Conservation (phyloP, 2,797 vertebrate species). For the Pogonophryne albipinna region DNA sequence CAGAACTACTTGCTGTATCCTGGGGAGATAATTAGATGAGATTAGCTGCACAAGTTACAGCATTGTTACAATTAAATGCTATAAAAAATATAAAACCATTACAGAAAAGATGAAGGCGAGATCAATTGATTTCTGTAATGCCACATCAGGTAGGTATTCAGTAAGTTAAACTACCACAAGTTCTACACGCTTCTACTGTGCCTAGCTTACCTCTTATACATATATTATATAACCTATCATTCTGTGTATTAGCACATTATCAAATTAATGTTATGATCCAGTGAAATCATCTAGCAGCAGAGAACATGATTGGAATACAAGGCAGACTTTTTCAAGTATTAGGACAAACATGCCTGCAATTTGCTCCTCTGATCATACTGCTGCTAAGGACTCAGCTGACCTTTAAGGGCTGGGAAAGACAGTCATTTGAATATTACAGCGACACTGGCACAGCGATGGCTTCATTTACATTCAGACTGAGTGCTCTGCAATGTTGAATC, state of each 20-base stretch:
- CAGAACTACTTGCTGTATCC: constrained; percentile 17
- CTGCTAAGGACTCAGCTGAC: constrained; percentile 58
- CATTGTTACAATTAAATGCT: neutral
- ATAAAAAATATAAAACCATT: constrained; percentile 18
- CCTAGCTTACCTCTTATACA: constrained; percentile 18
- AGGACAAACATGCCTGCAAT: constrained; percentile 57
- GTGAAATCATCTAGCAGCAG: constrained; percentile 12
- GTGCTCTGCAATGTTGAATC: constrained; percentile 51
- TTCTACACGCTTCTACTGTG: constrained; percentile 7
- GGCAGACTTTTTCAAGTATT: constrained; percentile 40
- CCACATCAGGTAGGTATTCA: constrained; percentile 1
- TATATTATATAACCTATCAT: neutral
- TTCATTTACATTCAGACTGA: constrained; percentile 66
- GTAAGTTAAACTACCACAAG: constrained; percentile 6
- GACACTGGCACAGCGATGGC: constrained; percentile 21
- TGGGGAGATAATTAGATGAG: constrained; percentile 32
- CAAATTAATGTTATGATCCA: constrained; percentile 41
- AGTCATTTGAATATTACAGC: constrained; percentile 57
- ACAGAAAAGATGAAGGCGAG: neutral
- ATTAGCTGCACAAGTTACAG: neutral
- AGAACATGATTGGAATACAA: constrained; percentile 50
- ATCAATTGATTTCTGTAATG: neutral
- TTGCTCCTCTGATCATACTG: constrained; percentile 38
- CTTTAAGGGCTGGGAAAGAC: constrained; percentile 59
- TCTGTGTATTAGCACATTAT: constrained; percentile 25